Evolutionary conservation across 2,888 invertebrate genomes (phyloP).

Genomic region (Sympetrum striolatum): DNA sequence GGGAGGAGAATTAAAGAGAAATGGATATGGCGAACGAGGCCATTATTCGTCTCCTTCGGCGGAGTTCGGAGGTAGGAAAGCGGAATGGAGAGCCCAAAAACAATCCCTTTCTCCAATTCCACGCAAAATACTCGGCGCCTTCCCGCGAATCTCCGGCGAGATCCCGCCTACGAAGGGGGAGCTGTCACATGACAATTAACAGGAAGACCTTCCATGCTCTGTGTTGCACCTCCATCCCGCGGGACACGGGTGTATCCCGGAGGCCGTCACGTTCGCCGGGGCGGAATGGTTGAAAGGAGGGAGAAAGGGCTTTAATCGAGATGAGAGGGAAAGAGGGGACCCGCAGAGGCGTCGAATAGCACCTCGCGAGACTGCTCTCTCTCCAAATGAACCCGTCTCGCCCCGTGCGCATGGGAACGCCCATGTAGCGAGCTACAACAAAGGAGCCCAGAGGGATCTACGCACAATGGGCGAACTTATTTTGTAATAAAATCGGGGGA

Average conservation of each 20-base stretch:
- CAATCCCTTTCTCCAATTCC: not conserved
- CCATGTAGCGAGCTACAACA: constrained; percentile 1
- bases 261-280: not conserved
- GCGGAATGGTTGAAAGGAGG: not conserved
- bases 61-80: too few relatives aligned
- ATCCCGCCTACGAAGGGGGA: not conserved
- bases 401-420: not conserved
- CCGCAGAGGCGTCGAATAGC: not conserved
- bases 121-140: not conserved
- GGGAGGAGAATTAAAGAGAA: too few relatives aligned
- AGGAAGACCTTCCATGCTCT: not conserved
- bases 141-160: not conserved
- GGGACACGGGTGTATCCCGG: not conserved
- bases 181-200: not conserved
- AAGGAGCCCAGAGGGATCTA: not conserved
- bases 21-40: too few relatives aligned
- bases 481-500: not conserved
- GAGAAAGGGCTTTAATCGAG: not conserved
- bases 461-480: not conserved
- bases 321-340: not conserved
- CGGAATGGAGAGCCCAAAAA: too few relatives aligned
- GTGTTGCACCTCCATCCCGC: not conserved
- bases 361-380: not conserved
- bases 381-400: constrained; percentile 18
- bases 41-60: too few relatives aligned